These are phyloP conservation scores for Cartodere bifasciata DNA, from an alignment of 2,888 invertebrate species.

Conservation along the genomic window DNA sequence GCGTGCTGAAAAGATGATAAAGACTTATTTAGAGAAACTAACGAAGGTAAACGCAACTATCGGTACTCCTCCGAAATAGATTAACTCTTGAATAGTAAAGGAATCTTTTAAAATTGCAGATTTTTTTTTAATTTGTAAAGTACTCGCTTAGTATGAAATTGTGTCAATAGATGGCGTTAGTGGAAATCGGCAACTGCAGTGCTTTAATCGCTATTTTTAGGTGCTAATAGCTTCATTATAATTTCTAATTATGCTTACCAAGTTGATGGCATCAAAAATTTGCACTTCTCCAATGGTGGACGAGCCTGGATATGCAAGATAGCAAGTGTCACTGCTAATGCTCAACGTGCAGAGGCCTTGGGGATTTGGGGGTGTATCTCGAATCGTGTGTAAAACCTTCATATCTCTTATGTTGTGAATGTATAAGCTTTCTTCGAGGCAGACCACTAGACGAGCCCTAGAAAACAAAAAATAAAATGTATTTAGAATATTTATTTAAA, in stretches of 20 bases:
- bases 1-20: constrained; percentile 64
- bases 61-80: too few relatives aligned
- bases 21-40: too few relatives aligned
- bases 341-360: constrained; percentile 86
- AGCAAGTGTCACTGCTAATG: constrained; percentile 74
- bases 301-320: constrained; percentile 94
- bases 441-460: constrained; percentile 72
- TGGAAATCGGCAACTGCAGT: too few relatives aligned
- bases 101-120: too few relatives aligned
- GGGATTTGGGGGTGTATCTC: constrained; percentile 94
- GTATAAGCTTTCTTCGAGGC: constrained; percentile 92
- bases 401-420: constrained; percentile 98
- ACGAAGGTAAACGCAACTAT: too few relatives aligned
- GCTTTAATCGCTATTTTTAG: too few relatives aligned
- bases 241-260: constrained; percentile 43
- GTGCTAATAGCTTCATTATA: not conserved
- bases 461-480: constrained; percentile 8
- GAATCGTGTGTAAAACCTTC: constrained; percentile 95
- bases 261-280: constrained; percentile 84
- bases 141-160: too few relatives aligned
- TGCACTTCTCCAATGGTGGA: constrained; percentile 89
- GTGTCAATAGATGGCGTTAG: too few relatives aligned
- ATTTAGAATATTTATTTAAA: not conserved
- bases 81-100: too few relatives aligned
- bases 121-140: too few relatives aligned